phyloP scores from a whole-genome alignment of 2,888 invertebrate species.

The Napeogenes inachia region DNA sequence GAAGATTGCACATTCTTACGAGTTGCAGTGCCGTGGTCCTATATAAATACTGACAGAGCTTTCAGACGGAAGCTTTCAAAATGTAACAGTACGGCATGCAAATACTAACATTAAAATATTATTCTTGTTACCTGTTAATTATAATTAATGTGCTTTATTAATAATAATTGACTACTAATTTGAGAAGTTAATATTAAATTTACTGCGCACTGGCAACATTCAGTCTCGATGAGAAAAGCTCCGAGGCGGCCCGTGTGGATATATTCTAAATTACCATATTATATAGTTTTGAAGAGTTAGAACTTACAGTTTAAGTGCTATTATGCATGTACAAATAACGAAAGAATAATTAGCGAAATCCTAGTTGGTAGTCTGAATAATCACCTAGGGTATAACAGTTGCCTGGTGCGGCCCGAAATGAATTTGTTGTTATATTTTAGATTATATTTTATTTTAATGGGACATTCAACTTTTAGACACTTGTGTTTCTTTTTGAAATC shows the following conservation, averaged over 20 bases:
- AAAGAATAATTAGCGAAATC: constrained; percentile 67
- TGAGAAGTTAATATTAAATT: constrained; percentile 2
- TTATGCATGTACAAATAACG: constrained; percentile 70
- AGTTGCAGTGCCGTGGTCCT: background rate
- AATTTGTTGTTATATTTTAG: constrained; percentile 71
- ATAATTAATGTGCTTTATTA: constrained; percentile 6
- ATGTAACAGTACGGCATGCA: constrained; percentile 1
- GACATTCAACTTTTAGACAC: constrained; percentile 57
- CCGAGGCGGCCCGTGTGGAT: constrained; percentile 18
- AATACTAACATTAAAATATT: constrained; percentile 1
- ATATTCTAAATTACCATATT: constrained; percentile 66
- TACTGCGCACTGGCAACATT: constrained; percentile 23
- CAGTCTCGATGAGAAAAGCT: constrained; percentile 14
- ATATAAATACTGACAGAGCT: constrained; percentile 16
- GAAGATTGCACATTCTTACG: constrained; percentile 2
- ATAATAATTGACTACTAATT: constrained; percentile 5
- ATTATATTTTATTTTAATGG: constrained; percentile 68
- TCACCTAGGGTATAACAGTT: constrained; percentile 41
- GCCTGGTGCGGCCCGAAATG: constrained; percentile 51
- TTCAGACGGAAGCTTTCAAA: constrained; percentile 9
- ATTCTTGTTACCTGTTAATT: constrained; percentile 11
- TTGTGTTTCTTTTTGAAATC: constrained; percentile 51
- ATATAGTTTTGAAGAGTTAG: constrained; percentile 56
- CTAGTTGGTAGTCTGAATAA: constrained; percentile 53
- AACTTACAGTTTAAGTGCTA: constrained; percentile 62